phyloP scores from a whole-genome alignment of 2,113 vertebrate species.

The Prunella himalayana region DNA sequence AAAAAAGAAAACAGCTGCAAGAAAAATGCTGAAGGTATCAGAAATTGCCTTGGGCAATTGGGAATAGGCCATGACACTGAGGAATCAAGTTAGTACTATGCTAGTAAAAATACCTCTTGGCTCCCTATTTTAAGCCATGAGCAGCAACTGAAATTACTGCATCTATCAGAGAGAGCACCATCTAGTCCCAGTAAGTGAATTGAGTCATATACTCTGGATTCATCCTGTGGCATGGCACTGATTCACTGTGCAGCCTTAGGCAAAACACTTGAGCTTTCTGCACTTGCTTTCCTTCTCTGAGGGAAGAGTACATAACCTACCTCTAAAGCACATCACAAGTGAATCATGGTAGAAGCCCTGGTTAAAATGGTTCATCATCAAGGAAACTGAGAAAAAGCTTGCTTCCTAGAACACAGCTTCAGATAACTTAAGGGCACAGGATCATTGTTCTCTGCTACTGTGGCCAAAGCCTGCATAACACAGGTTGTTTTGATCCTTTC shows the following conservation, averaged over 20 bases:
- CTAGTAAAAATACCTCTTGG: not conserved
- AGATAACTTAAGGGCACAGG: not conserved
- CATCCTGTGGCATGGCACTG: not conserved
- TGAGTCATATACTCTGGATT: not conserved
- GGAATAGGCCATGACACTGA: not conserved
- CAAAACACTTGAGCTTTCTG: not conserved
- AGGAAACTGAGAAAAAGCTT: not conserved
- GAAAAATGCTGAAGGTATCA: not conserved
- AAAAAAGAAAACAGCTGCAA: not conserved
- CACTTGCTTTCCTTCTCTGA: not conserved
- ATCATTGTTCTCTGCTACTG: not conserved
- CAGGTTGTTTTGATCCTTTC: not conserved
- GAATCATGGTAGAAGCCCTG: not conserved
- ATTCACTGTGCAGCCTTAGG: not conserved
- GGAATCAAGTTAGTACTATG: not conserved
- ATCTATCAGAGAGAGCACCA: not conserved
- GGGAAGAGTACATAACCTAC: not conserved
- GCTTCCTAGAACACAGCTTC: not conserved
- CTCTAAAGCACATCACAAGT: not conserved
- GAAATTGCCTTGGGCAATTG: not conserved
- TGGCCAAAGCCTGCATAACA: fast-evolving
- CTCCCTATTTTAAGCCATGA: not conserved
- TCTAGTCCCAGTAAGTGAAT: not conserved
- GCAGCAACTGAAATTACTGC: not conserved
- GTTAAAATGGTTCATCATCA: not conserved